Base-by-base conservation (phyloP, 2,113 vertebrate genomes). In the Heliornis fulica region DNA sequence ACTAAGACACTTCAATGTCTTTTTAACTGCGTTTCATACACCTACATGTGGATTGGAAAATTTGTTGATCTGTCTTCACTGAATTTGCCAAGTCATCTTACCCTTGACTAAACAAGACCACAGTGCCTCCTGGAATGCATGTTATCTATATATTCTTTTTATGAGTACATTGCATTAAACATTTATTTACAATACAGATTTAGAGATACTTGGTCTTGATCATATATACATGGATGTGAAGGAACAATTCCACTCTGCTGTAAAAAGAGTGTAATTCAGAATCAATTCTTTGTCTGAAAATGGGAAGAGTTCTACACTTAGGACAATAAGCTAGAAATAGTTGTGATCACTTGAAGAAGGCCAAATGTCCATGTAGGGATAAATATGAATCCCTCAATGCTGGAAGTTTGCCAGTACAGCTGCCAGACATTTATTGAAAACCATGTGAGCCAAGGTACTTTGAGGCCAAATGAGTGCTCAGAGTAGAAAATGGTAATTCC, bases 391-490 rank as follows among this genome's bases (percentile, higher is more conserved):
- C 80, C 46, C 53, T 84, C 11, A 11, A 83, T 90, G 54, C 71
- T 95, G 94, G 87, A 95, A 69, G 2, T n/a, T 63, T 85, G 72
- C 94, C 94, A 90, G 65, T 69, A 83, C 95, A 96, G 92, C 96
- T 96, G 95, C 83, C 96, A 97, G 63, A 96, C 61, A 41, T 76
- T 97, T 96, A 96, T 84, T 97, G 96, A 96, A 96, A 97, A 89
- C 74, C 59, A 38, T 70, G 54, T 84, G 72, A 97, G 91, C 93
- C 89, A 96, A 96, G 84, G 82, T 95, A 78, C 75, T 91, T 14
- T 19, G 9, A 94, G 91, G 93, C 95, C 84, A 94, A 94, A 92
- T 84, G 87, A 96, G 38, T 18, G 60, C 16, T 95, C n/a, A 4
- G 17, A 94, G 84, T 75, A 87, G 71, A 96, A 95, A 94, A 89